Percentiles rank a stretch among this genome's conserved stretches.
These are phyloP conservation scores for Diplosoma virens DNA, from an alignment of 23 tunicate genomes.

Conservation along the genomic window DNA sequence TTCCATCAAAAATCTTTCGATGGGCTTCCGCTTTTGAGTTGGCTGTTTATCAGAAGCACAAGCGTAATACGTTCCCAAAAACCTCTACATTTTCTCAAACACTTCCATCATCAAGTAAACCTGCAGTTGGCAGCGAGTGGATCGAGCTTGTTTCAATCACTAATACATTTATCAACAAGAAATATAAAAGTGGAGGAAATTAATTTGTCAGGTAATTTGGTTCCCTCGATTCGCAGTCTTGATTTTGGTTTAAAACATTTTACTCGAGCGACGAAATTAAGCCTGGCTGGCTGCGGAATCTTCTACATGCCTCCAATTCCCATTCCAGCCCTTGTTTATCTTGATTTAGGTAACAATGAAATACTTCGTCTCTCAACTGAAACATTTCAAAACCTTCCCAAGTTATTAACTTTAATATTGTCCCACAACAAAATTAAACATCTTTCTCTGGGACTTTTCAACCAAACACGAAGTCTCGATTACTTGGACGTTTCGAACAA, in stretches of 20 bases:
- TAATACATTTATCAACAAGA: not conserved
- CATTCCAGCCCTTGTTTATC: not conserved
- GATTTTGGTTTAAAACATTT: not conserved
- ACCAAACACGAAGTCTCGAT: not conserved
- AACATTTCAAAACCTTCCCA: not conserved
- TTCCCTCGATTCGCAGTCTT: not conserved
- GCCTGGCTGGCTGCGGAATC: not conserved
- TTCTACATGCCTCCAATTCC: not conserved
- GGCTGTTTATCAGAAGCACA: not conserved
- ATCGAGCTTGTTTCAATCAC: not conserved
- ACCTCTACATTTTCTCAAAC: not conserved
- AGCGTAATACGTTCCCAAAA: not conserved
- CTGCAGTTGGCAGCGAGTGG: not conserved
- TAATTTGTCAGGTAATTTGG: not conserved
- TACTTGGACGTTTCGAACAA: constrained; percentile 11
- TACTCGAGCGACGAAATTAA: not conserved
- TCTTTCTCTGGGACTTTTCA: not conserved
- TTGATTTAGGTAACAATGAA: constrained; percentile 9
- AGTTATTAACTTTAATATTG: not conserved
- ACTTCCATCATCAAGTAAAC: not conserved
- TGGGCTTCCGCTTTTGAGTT: not conserved
- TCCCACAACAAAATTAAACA: not conserved
- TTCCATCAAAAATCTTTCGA: not conserved
- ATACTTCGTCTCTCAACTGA: not conserved
- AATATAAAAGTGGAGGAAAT: not conserved